Evolutionary conservation across 2,888 invertebrate species (phyloP).

Genomic region (Ophioninae sp.): DNA sequence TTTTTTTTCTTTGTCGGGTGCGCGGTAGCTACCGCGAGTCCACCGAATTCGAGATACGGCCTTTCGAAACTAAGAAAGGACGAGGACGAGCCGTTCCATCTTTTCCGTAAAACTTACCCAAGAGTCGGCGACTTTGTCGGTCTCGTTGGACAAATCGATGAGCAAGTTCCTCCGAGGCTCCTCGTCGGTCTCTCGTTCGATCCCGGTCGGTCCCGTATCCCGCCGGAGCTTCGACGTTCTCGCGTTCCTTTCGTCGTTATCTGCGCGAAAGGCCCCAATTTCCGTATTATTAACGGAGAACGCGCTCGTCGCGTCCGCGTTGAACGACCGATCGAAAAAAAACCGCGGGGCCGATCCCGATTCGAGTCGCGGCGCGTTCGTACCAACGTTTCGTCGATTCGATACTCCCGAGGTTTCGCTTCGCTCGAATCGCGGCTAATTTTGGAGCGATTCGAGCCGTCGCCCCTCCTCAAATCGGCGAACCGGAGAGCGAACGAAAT

Average conservation of each 20-base stretch:
- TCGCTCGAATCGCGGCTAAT: neutral
- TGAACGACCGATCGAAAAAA: neutral
- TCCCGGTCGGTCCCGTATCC: slow-evolving; percentile 47
- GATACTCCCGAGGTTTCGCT: neutral
- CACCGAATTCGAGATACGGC: no score
- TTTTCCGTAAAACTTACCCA: slow-evolving; percentile 71
- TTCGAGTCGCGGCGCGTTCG: neutral
- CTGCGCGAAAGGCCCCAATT: slow-evolving; percentile 4
- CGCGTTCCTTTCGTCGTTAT: slow-evolving; percentile 33
- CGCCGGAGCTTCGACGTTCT: slow-evolving; percentile 7
- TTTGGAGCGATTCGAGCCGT: no score
- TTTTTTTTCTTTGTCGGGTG: no score
- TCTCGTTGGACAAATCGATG: slow-evolving; percentile 76
- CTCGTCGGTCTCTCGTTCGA: slow-evolving; percentile 63
- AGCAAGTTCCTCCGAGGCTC: slow-evolving; percentile 76
- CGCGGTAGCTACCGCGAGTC: no score
- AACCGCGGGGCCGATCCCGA: neutral
- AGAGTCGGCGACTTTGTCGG: slow-evolving; percentile 73
- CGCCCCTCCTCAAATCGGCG: no score
- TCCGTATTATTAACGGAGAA: neutral
- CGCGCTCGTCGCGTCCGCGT: neutral
- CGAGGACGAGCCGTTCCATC: no score
- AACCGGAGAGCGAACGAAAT: no score
- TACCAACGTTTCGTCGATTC: neutral
- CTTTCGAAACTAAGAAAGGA: no score